These are phyloP conservation scores for Leptodactylus fallax DNA, from an alignment of 2,797 vertebrate species.

Conservation along the genomic window DNA sequence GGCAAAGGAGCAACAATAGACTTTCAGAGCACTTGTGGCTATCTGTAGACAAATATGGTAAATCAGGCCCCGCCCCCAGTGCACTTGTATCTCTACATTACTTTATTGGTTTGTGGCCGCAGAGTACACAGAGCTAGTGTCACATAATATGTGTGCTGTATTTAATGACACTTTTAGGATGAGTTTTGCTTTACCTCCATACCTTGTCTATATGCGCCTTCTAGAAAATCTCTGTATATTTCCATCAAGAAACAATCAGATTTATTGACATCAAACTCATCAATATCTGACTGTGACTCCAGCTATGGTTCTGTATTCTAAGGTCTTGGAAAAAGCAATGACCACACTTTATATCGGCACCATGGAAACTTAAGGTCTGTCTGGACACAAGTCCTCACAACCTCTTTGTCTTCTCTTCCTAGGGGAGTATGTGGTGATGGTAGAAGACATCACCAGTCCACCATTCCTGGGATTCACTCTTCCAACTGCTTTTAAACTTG, in stretches of 20 bases:
- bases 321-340: neutral
- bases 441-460: slow-evolving; percentile 69
- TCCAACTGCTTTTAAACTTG: slow-evolving; percentile 68
- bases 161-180: neutral
- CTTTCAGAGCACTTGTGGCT: too few species aligned
- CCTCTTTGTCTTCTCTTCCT: slow-evolving; percentile 1
- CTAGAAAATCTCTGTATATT: neutral
- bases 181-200: neutral
- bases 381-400: too few species aligned
- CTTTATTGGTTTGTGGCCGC: too few species aligned
- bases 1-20: too few species aligned
- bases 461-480: slow-evolving; percentile 70
- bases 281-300: neutral
- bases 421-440: slow-evolving; percentile 70
- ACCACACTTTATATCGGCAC: neutral
- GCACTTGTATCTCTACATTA: too few species aligned
- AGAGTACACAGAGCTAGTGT: too few species aligned
- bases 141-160: neutral
- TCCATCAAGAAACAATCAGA: neutral
- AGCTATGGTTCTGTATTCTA: neutral
- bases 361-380: neutral
- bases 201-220: neutral
- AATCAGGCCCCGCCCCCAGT: too few species aligned
- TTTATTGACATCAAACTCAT: neutral
- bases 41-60: too few species aligned